These are phyloP conservation scores for Eurypyga helias DNA, from an alignment of 2,113 vertebrate species.

Conservation along the genomic window DNA sequence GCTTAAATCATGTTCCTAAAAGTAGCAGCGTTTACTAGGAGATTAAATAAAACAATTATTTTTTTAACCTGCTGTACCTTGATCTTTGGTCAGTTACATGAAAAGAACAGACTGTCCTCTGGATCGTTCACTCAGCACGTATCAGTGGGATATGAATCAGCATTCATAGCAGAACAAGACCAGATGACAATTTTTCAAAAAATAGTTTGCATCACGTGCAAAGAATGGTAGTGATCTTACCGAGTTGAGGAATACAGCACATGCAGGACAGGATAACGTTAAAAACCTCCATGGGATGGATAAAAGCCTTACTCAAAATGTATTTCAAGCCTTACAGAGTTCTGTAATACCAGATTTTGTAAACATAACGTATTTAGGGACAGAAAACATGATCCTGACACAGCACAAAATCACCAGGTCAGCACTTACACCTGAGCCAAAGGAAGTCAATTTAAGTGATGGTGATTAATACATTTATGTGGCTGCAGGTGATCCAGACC, in stretches of 20 bases:
- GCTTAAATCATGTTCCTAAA: neutral
- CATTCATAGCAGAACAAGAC: neutral
- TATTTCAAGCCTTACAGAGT: neutral
- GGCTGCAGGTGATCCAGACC: neutral
- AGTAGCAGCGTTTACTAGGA: neutral
- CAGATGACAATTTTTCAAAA: fast-evolving
- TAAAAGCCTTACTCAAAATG: neutral
- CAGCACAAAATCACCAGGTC: neutral
- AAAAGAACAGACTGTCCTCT: neutral
- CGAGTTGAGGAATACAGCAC: neutral
- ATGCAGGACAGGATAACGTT: neutral
- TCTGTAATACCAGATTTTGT: neutral
- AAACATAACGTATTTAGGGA: neutral
- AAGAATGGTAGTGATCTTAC: neutral
- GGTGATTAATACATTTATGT: neutral
- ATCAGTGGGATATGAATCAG: neutral
- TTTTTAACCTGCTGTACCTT: neutral
- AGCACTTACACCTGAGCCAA: neutral
- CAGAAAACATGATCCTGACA: neutral
- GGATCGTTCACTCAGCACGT: neutral
- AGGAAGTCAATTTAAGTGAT: neutral
- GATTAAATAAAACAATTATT: constrained; percentile 14
- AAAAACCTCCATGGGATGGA: neutral
- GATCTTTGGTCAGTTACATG: constrained; percentile 5
- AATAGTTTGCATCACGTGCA: neutral